Base-by-base conservation (phyloP, 2,113 vertebrate genomes). In the Pseudopipra pipra region DNA sequence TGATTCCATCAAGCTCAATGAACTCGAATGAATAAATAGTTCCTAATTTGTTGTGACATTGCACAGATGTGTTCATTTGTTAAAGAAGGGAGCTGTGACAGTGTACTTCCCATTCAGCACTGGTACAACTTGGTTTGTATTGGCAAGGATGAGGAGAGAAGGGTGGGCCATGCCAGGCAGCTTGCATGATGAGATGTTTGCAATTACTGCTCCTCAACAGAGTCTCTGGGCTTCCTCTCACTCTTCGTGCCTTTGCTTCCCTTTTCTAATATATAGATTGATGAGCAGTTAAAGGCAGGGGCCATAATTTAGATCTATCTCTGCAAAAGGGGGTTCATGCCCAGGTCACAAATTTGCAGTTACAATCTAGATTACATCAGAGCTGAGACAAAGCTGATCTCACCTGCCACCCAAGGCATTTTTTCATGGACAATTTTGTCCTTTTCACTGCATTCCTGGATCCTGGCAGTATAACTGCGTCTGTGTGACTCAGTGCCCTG, bases 11-110 rank as follows among this genome's bases (percentile, higher is more conserved):
- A 76, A 21, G 77, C 67, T 96, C 96, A 96, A 80, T 95, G 94
- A 96, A 85, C 80, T 16, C 27, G 9, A 52, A 96, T 89, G 94
- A 96, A 93, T 94, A 95, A 96, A 84, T 88, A 96, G 87, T 90
- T 96, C 66, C 87, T 97, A 93, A 97, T 97, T 96, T 97, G 90
- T 93, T 96, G 91, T 97, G 89, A 93, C 92, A 90, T 47, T 90
- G 82, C 90, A 67, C 94, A 94, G 93, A 93, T 77, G 82, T 93
- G 91, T 97, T 97, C 98, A 92, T 97, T 98, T 97, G 87, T 90
- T 95, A 87, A 83, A 95, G 37, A 52, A 92, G 52, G 80, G 85
- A 89, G 51, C 68, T 76, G 63, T 73, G 61, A 79, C 68, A 81
- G 33, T 39, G 73, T 78, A 61, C 39, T 83, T 92, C 46, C 35